Evolutionary conservation across 30 jellyfish, hydroid and myxozoan species (phyloP), one percentile per base, ranked within the genome.

Genomic region (Euphysa ruthae): DNA sequence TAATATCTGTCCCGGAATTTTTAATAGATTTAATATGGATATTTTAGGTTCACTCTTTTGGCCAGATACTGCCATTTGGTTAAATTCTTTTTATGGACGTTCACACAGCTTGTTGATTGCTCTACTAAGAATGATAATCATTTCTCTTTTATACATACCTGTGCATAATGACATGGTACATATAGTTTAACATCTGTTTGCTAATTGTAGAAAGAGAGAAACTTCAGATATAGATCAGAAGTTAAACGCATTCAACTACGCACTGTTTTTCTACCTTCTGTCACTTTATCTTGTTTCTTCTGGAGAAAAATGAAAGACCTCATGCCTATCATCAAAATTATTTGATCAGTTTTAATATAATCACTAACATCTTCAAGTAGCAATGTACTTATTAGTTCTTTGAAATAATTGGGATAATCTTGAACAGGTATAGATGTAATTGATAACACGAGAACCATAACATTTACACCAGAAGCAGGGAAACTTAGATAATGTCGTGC

Each of bases 41-140:
- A 68, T 42, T 30, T 43, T 68, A 7, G 49, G 20, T 0, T 73
- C 80, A 68, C 75, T 68, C 49, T 68, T 46, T 6, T 65, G 78
- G 20, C 43, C 44, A 2, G 5, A 14, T 62, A 18, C 6, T 5
- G 66, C 30, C 19, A 62, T 8, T n/a, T 46, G 60, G 69, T 56
- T 42, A 3, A 42, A 22, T 18, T 56, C 69, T 56, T 56, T 42
- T 18, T 56, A 15, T 27, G 35, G 6, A 16, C 25, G 20, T 20
- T 56, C 74, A 13, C 66, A 24, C n/a, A 61, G 25, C 14, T 22
- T 13, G n/a, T 24, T 61, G 7, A 61, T 61, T 1, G 60, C 60
- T 20, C 25, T 65, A 13, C 74, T 65, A 1, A 61, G 27, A 13
- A 61, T 3, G 6, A 65, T 61, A 24, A 61, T 61, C 18, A 32